phyloP scores from a whole-genome alignment of 1,140 invertebrate genomes.

The Drosophila cardini region DNA sequence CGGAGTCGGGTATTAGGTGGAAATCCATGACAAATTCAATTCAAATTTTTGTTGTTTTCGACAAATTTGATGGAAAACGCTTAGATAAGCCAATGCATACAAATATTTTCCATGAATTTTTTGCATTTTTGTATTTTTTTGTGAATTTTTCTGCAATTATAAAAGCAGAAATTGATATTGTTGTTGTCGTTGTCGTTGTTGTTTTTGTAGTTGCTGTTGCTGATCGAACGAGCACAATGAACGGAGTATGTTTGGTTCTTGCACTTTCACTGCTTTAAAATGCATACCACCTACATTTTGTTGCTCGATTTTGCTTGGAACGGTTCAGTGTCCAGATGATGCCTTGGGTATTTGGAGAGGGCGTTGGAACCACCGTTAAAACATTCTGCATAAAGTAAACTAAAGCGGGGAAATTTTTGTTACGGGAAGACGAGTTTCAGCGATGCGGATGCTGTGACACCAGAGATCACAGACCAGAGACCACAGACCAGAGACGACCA shows the following conservation, averaged over 20 bases:
- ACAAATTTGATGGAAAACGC: constrained; percentile 70
- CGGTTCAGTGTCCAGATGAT: constrained; percentile 58
- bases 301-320: constrained; percentile 23
- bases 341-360: constrained; percentile 30
- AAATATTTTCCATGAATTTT: constrained; percentile 20
- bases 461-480: constrained; percentile 15
- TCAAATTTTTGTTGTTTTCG: constrained; percentile 71
- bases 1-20: background rate
- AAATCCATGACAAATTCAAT: constrained; percentile 73
- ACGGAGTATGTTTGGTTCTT: constrained; percentile 74
- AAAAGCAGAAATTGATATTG: constrained; percentile 29
- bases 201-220: background rate
- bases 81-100: constrained; percentile 65
- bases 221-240: constrained; percentile 61
- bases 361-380: constrained; percentile 67
- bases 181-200: constrained; percentile 8
- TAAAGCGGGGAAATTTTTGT: constrained; percentile 56
- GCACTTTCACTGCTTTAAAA: constrained; percentile 80
- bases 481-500: constrained; percentile 1
- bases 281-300: constrained; percentile 77
- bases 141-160: constrained; percentile 51
- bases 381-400: constrained; percentile 71
- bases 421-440: constrained; percentile 73
- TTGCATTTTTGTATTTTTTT: background rate
- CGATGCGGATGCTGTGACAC: constrained; percentile 54